These are phyloP conservation scores for Tillus elongatus DNA, from an alignment of 2,888 invertebrate species.

Conservation along the genomic window DNA sequence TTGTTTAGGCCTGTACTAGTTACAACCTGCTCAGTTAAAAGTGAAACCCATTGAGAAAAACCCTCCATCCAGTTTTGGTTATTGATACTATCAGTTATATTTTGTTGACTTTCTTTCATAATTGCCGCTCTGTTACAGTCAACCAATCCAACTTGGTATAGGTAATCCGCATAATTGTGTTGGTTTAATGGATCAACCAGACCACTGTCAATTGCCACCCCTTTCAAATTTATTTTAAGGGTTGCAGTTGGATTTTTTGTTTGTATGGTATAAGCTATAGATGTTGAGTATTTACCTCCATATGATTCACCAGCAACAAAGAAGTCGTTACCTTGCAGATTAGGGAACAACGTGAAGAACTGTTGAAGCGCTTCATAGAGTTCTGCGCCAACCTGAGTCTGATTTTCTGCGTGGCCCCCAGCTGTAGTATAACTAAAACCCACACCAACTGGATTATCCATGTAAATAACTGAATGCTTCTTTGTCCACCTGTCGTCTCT, in stretches of 20 bases:
- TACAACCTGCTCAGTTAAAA: conserved; percentile 56
- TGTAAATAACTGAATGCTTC: conserved; percentile 72
- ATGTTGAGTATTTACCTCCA: conserved; percentile 66
- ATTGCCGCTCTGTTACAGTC: conserved; percentile 48
- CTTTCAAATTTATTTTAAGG: conserved; percentile 50
- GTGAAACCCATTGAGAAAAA: no score
- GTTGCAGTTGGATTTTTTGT: conserved; percentile 42
- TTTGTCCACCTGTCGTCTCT: conserved; percentile 73
- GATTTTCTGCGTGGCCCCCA: conserved; percentile 72
- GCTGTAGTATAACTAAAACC: conserved; percentile 82
- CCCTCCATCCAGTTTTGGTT: conserved; percentile 52
- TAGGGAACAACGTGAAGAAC: conserved; percentile 76
- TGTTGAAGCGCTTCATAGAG: conserved; percentile 68
- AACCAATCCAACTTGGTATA: conserved; percentile 63
- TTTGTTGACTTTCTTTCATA: conserved; percentile 43
- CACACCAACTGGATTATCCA: conserved; percentile 89
- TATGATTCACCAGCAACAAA: conserved; percentile 87
- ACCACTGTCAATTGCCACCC: conserved; percentile 65
- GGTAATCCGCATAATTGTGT: conserved; percentile 61
- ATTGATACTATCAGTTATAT: conserved; percentile 52
- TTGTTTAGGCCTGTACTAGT: conserved; percentile 42
- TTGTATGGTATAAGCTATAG: conserved; percentile 60
- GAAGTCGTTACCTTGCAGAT: conserved; percentile 65
- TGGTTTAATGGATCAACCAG: conserved; percentile 65
- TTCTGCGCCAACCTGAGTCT: conserved; percentile 72